These are phyloP conservation scores for Homalodisca vitripennis DNA, from an alignment of 1,140 invertebrate species.

Conservation along the genomic window DNA sequence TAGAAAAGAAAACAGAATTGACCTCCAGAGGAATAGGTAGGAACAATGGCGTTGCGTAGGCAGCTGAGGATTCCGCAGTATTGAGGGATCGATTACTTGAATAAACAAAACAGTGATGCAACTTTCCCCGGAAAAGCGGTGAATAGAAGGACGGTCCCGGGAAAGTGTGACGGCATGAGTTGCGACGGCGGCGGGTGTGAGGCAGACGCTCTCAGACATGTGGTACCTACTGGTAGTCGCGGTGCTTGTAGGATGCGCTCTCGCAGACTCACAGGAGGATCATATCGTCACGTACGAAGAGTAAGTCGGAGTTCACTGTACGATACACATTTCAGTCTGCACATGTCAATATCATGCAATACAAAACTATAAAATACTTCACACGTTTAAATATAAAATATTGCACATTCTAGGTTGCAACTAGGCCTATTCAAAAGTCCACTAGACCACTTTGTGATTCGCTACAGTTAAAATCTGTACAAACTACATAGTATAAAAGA, in stretches of 20 bases:
- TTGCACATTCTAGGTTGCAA: no score
- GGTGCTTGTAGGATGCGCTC: not conserved
- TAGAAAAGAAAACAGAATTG: not conserved
- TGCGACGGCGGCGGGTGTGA: not conserved
- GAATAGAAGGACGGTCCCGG: not conserved
- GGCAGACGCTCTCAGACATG: not conserved
- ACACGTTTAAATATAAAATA: no score
- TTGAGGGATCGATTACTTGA: not conserved
- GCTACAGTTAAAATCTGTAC: no score
- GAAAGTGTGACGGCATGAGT: not conserved
- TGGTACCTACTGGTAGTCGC: not conserved
- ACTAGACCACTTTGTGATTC: no score
- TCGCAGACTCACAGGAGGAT: not conserved
- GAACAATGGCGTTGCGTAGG: not conserved
- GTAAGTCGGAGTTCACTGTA: no score
- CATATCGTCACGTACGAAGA: not conserved
- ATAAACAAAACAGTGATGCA: not conserved
- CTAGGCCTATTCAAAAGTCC: no score
- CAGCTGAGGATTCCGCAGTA: not conserved
- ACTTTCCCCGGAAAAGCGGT: not conserved
- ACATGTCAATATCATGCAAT: no score
- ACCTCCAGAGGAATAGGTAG: not conserved
- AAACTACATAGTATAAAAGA: no score
- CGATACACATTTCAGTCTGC: no score
- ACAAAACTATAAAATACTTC: no score